Percentiles rank a stretch among this genome's conserved stretches.
These are phyloP conservation scores for Lissonota sp. DNA, from an alignment of 2,888 invertebrate genomes.

Conservation along the genomic window DNA sequence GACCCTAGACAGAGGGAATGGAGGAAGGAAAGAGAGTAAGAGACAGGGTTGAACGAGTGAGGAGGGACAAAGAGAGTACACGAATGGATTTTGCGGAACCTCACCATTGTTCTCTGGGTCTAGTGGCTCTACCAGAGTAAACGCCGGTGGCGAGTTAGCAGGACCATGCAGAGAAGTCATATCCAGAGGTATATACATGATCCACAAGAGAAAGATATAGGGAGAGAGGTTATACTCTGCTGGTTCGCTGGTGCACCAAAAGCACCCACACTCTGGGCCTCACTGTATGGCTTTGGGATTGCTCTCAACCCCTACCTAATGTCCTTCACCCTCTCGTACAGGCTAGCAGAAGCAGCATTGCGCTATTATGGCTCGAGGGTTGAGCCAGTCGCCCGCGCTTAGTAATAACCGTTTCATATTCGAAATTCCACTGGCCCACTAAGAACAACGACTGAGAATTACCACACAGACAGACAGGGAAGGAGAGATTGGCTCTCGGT, in stretches of 20 bases:
- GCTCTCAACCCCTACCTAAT: conserved; percentile 28
- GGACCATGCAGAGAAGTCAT: conserved; percentile 28
- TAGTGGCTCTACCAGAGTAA: conserved; percentile 28
- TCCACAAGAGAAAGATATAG: conserved; percentile 19
- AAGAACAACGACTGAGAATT: conserved; percentile 56
- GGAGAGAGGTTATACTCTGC: conserved; percentile 17
- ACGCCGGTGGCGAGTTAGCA: conserved; percentile 51
- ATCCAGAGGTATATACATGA: background rate
- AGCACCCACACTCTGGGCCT: conserved; percentile 34
- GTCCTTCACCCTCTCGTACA: conserved; percentile 50
- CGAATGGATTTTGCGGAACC: conserved; percentile 51
- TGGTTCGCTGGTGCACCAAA: conserved; percentile 37
- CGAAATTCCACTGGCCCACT: conserved; percentile 59
- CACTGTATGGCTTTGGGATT: conserved; percentile 41
- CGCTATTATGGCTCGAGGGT: conserved; percentile 41
- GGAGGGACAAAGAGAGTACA: conserved; percentile 46
- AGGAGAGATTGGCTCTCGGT: conserved; percentile 13
- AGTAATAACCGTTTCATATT: conserved; percentile 63
- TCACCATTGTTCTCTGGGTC: conserved; percentile 51
- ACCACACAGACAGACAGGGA: conserved; percentile 6
- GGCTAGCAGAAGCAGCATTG: conserved; percentile 46
- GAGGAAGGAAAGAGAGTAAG: background rate
- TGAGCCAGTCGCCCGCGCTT: conserved; percentile 18
- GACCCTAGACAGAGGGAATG: conserved; percentile 14
- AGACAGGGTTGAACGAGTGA: background rate